phyloP scores from a whole-genome alignment of 2,888 invertebrate genomes.

The Agapostemon virescens region DNA sequence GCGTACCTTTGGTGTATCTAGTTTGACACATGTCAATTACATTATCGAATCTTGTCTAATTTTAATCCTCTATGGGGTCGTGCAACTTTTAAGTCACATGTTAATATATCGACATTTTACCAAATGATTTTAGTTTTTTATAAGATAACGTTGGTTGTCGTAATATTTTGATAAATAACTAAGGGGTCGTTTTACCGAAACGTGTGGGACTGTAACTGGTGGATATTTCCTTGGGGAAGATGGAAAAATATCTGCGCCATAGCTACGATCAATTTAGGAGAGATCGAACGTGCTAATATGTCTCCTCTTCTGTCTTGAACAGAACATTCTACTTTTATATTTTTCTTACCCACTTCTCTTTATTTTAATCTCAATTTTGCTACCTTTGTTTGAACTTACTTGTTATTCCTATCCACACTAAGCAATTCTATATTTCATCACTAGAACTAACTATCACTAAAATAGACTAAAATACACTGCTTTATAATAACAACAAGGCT shows the following conservation, averaged over 20 bases:
- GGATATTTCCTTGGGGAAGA: constrained; percentile 76
- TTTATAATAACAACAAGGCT: too few species aligned
- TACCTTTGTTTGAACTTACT: background rate
- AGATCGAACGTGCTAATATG: constrained; percentile 39
- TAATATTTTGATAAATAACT: constrained; percentile 80
- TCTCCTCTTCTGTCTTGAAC: constrained; percentile 15
- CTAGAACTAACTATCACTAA: too few species aligned
- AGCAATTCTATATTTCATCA: background rate
- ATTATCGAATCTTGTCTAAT: too few species aligned
- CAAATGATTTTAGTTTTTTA: too few species aligned
- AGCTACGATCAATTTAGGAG: constrained; percentile 23
- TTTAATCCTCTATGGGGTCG: too few species aligned
- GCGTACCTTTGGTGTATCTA: too few species aligned
- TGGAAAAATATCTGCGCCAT: constrained; percentile 72
- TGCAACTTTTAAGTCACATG: too few species aligned
- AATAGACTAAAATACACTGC: too few species aligned
- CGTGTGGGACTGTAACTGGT: constrained; percentile 73
- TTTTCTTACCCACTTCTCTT: background rate
- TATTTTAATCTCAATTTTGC: background rate
- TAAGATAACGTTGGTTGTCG: constrained; percentile 75
- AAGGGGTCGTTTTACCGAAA: constrained; percentile 74
- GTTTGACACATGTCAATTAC: too few species aligned
- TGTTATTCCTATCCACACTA: background rate
- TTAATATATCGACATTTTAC: too few species aligned
- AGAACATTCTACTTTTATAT: background rate